phyloP scores from a whole-genome alignment of 2,797 vertebrate species.

The Scarus forsteni region DNA sequence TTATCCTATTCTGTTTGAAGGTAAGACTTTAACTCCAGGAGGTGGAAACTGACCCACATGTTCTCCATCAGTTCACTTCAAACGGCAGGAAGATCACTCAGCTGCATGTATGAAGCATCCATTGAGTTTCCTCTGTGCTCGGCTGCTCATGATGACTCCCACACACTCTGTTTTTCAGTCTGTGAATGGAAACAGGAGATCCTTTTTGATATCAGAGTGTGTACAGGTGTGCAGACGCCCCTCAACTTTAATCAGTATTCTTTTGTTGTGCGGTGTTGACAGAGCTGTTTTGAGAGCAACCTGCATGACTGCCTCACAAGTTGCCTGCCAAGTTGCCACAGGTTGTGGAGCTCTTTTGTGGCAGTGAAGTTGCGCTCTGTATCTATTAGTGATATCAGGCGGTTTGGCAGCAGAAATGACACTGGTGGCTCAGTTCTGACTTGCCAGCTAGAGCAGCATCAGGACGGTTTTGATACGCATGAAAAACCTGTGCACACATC shows the following conservation, averaged over 20 bases:
- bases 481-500: slow-evolving; percentile 50
- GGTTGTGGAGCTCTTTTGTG: slow-evolving; percentile 45
- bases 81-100: slow-evolving; percentile 49
- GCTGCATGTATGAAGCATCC: slow-evolving; percentile 35
- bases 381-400: slow-evolving; percentile 53
- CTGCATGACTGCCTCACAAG: slow-evolving; percentile 51
- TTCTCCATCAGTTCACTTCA: slow-evolving; percentile 65
- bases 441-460: slow-evolving; percentile 29
- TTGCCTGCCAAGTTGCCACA: slow-evolving; percentile 57
- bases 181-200: slow-evolving; percentile 47
- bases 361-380: slow-evolving; percentile 45
- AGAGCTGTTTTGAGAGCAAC: slow-evolving; percentile 54
- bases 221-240: slow-evolving; percentile 69
- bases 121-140: slow-evolving; percentile 44
- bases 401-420: slow-evolving; percentile 24
- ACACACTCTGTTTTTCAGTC: slow-evolving; percentile 26
- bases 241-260: slow-evolving; percentile 67
- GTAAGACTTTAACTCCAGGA: slow-evolving; percentile 24
- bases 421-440: slow-evolving; percentile 42
- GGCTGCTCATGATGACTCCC: slow-evolving; percentile 33
- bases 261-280: slow-evolving; percentile 69
- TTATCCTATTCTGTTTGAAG: slow-evolving; percentile 37
- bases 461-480: slow-evolving; percentile 65
- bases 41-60: slow-evolving; percentile 51
- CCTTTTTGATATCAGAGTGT: slow-evolving; percentile 64